Evolutionary conservation across 2,888 invertebrate species (phyloP), one percentile per base, ranked within the genome.

Genomic region (Elegia similella): DNA sequence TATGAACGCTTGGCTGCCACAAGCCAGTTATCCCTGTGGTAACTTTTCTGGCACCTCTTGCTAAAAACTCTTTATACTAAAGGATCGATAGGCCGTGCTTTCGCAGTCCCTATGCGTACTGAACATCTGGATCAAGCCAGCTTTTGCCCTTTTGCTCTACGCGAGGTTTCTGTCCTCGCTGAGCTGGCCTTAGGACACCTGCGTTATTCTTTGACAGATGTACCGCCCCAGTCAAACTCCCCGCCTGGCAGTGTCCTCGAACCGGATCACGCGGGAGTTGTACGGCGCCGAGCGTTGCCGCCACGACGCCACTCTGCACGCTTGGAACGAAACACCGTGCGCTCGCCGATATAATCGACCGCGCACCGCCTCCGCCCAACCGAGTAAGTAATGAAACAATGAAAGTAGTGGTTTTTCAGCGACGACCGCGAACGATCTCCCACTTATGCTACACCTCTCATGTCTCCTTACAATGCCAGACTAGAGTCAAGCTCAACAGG

Each of bases 11-110:
- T 23, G 23, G 23, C 23, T 23, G 23, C 23, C 23, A 23, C 23
- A 10, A 66, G 92, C 92, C 93, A 93, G 93, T 93, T 93, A 93
- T 93, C 93, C 93, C 93, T 93, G 93, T 93, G 93, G 93, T 93
- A 94, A 94, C 93, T 94, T 94, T 94, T 93, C 93, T 93, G 93
- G 89, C 93, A 94, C 93, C 93, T 94, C 93, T 93, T 88, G 92
- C 92, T 93, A 84, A 84, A 92, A 90, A 88, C 88, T 82, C 84
- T 78, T 82, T 90, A 81, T 61, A 74, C 90, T 86, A 93, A 92
- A 93, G 93, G 92, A 93, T 94, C 93, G 93, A 93, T 93, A 93
- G 93, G 93, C 93, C 93, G 81, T 88, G 92, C 93, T 93, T 93
- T 93, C 92, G 90, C 92, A 88, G 93, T 93, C 91, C 86, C 85